Evolutionary conservation across 2,888 invertebrate genomes (phyloP).

Genomic region (Papilio gigon): DNA sequence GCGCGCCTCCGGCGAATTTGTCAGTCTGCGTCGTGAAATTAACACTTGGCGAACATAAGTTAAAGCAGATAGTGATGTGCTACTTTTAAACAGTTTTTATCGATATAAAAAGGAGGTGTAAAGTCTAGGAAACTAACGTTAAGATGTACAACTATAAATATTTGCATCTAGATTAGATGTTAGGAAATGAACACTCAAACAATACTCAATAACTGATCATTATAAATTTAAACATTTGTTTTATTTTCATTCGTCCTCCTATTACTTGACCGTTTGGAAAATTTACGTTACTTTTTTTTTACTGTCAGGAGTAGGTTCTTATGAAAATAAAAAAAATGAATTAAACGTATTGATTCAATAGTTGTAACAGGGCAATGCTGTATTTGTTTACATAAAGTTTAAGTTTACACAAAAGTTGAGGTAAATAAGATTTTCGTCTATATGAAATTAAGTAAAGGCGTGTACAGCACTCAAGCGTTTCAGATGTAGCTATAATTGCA

Average conservation of each 20-base stretch:
- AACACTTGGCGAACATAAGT: conserved; percentile 75
- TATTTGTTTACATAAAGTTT: not conserved
- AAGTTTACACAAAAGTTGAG: not conserved
- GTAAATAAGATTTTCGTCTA: not conserved
- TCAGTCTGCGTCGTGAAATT: conserved; percentile 71
- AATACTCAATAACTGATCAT: too few relatives aligned
- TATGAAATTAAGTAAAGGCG: conserved; percentile 1
- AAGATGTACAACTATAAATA: not conserved
- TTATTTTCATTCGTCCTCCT: too few relatives aligned
- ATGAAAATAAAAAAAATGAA: too few relatives aligned
- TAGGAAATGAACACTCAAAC: too few relatives aligned
- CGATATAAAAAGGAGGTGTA: conserved; percentile 56
- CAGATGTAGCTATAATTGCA: conserved; percentile 69
- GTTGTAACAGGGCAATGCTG: too few relatives aligned
- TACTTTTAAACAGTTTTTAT: conserved; percentile 54
- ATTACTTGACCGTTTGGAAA: too few relatives aligned
- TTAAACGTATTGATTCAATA: too few relatives aligned
- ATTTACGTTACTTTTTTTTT: too few relatives aligned
- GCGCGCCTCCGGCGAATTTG: conserved; percentile 66
- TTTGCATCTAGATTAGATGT: too few relatives aligned
- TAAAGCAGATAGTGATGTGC: conserved; percentile 58
- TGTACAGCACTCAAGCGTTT: conserved; percentile 46
- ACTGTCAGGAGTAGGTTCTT: too few relatives aligned
- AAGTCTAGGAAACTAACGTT: not conserved
- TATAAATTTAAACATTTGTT: too few relatives aligned